A percentile compares a stretch with the other conserved stretches of the same genome.
Conservation (phyloP, 1,140 invertebrate genomes). For the Fopius arisanus region DNA sequence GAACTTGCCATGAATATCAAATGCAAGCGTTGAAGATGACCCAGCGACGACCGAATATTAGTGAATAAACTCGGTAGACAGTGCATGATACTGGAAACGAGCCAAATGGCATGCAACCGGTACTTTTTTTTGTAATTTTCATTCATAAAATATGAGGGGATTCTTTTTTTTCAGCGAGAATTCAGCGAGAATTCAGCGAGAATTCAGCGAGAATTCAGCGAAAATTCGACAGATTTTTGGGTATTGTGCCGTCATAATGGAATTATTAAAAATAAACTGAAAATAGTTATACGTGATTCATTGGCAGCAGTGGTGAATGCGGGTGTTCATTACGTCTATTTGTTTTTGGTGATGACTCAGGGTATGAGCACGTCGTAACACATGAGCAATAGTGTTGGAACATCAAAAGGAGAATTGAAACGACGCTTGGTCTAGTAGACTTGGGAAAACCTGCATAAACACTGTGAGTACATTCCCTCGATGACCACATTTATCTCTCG, state of each 20-base stretch:
- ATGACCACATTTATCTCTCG: constrained; percentile 1
- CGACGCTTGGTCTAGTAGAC: background rate
- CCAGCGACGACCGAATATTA: background rate
- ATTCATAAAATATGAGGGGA: constrained; percentile 6
- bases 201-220: too few species aligned
- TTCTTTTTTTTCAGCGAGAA: background rate
- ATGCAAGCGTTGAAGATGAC: background rate
- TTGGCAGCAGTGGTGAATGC: background rate
- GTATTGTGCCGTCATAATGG: background rate
- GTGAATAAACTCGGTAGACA: constrained; percentile 7
- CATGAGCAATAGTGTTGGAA: constrained; percentile 6
- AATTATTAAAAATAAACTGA: background rate
- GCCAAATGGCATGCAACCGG: background rate
- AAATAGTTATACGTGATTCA: background rate
- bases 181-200: too few species aligned
- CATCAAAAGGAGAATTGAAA: background rate
- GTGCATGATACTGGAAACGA: constrained; percentile 9
- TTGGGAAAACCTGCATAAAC: background rate
- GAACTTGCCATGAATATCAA: constrained; percentile 14
- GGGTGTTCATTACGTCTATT: constrained; percentile 31
- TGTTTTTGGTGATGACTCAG: constrained; percentile 40
- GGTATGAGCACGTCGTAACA: constrained; percentile 21
- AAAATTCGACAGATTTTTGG: too few species aligned
- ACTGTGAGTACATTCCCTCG: background rate
- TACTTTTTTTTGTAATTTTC: constrained; percentile 6